Conservation (phyloP, 1,140 invertebrate genomes). For the Euwallacea fornicatus region DNA sequence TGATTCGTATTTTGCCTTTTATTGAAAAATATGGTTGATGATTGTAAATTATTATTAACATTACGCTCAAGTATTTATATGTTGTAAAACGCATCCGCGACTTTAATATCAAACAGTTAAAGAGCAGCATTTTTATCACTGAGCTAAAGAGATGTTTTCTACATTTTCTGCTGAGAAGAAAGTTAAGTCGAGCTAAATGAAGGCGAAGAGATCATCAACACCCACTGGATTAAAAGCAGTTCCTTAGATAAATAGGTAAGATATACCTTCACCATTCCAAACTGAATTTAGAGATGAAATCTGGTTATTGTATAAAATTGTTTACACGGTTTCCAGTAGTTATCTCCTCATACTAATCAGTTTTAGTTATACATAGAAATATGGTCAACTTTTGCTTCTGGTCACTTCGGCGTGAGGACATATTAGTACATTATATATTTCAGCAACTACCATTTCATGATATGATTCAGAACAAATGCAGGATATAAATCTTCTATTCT, state of each 20-base stretch:
- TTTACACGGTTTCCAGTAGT: constrained; percentile 24
- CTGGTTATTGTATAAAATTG: constrained; percentile 26
- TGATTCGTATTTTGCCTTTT: constrained; percentile 20
- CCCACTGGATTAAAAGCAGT: neutral
- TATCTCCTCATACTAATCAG: constrained; percentile 19
- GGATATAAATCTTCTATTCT: too few relatives aligned
- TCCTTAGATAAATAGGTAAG: constrained; percentile 12
- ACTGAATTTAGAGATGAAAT: constrained; percentile 25
- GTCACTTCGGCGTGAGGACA: too few relatives aligned
- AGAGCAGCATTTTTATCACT: neutral
- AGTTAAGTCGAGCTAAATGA: too few relatives aligned
- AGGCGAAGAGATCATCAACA: constrained; percentile 8
- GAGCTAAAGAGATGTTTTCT: neutral
- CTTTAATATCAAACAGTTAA: neutral
- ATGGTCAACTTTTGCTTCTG: neutral
- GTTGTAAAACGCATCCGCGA: neutral
- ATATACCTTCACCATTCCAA: constrained; percentile 13
- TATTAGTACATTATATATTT: too few relatives aligned
- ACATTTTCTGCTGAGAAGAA: neutral
- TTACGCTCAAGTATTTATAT: neutral
- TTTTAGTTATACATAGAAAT: neutral
- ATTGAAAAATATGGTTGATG: neutral
- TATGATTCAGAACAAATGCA: too few relatives aligned
- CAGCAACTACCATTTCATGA: too few relatives aligned
- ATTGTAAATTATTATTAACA: constrained; percentile 13